Evolutionary conservation across 2,888 invertebrate genomes (phyloP), one percentile per base, ranked within the genome.

Genomic region (Andrena hattorfiana): DNA sequence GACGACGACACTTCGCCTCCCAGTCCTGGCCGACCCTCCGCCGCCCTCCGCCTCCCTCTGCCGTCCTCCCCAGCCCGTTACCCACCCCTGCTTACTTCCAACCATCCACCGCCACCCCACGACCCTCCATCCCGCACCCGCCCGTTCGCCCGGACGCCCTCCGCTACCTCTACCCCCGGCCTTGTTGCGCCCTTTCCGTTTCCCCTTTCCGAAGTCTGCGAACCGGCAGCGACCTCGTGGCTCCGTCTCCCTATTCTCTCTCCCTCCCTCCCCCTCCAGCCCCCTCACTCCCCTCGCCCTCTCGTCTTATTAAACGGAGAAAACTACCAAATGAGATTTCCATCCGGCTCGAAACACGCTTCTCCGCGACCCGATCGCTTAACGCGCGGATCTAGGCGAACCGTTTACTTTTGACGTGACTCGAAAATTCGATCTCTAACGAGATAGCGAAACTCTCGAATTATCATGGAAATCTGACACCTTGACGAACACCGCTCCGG

Each of bases 1-100:
- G 94, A 94, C 94, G 94, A 94, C 94, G 94, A 94, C 94, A 94
- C 94, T 93, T 94, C 92, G 92, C 93, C 93, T 92, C 92, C 93
- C 92, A 89, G 92, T 90, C 90, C 90, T 90, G 90, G 88, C 87
- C 85, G 87, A 86, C 89, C 89, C 86, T 81, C 85, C 82, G 83
- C 86, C 85, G 73, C 79, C 78, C 78, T 76, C 89, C 76, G 81
- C 88, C 86, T 88, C 89, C 89, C 85, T 89, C 71, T 85, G 84
- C 87, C 87, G 73, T 78, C 69, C 72, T 91, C 92, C 90, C 66
- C 60, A 67, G 86, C 90, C 66, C 86, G 87, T 87, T 85, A 79
- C 83, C 86, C 79, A 81, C 84, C 85, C 77, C 76, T 80, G 74
- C 91, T 90, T 81, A 80, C 81, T 72, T 80, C 90, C 87, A 90